These are phyloP conservation scores for Gymnothorax javanicus DNA, from an alignment of 2,797 vertebrate species.

Conservation along the genomic window DNA sequence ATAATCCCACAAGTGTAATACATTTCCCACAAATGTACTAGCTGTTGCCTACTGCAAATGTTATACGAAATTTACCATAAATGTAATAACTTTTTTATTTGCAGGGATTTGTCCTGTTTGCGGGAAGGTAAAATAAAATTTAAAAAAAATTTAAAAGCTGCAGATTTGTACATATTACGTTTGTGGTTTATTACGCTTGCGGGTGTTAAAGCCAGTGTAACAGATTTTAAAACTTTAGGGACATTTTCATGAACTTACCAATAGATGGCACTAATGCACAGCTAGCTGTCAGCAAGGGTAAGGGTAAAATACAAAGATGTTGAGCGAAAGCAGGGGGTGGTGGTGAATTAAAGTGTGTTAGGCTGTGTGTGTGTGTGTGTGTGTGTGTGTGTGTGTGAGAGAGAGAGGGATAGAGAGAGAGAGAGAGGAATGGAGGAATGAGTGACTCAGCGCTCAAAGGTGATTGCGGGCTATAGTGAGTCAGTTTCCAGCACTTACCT, in stretches of 20 bases:
- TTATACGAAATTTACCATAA: no score
- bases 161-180: no score
- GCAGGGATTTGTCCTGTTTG: no score
- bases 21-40: no score
- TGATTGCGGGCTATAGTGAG: background rate
- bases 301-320: background rate
- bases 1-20: no score
- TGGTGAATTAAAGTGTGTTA: background rate
- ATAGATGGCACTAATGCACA: constrained; percentile 80
- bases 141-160: no score
- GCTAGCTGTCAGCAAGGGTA: constrained; percentile 30
- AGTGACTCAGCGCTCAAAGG: constrained; percentile 18
- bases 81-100: no score
- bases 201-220: background rate
- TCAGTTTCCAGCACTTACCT: background rate
- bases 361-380: background rate
- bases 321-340: constrained; percentile 16
- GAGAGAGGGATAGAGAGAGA: constrained; percentile 2
- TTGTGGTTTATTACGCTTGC: no score
- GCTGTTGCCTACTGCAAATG: no score
- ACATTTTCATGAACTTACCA: constrained; percentile 52
- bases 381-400: background rate
- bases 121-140: no score
- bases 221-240: background rate
- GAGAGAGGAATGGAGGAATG: background rate